A percentile compares a stretch with the other conserved stretches of the same genome.
These are phyloP conservation scores for Pseudobourletiella spinata DNA, from an alignment of 1,140 invertebrate genomes.

Conservation along the genomic window DNA sequence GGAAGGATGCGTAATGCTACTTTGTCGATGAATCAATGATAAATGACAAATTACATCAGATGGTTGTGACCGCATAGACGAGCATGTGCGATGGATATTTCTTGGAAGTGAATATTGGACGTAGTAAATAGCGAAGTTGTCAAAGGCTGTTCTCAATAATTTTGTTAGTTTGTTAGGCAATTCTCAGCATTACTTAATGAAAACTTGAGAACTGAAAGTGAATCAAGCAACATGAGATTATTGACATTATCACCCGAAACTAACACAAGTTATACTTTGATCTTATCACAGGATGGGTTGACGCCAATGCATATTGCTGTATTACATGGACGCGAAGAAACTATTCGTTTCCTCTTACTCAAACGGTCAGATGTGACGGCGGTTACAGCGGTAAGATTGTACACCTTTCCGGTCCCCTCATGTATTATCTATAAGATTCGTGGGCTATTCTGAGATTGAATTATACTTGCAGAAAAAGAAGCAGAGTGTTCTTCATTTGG, in stretches of 20 bases:
- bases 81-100: too few relatives aligned
- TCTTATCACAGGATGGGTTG: constrained; percentile 16
- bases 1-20: too few relatives aligned
- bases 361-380: constrained; percentile 85
- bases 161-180: too few relatives aligned
- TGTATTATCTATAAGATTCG: not conserved
- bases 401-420: not conserved
- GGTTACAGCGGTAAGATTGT: constrained; percentile 74
- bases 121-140: too few relatives aligned
- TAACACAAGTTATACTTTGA: not conserved
- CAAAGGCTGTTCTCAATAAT: too few relatives aligned
- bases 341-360: constrained; percentile 77
- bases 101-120: too few relatives aligned
- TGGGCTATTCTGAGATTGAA: not conserved
- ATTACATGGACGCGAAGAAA: constrained; percentile 88
- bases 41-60: too few relatives aligned
- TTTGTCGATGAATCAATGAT: too few relatives aligned
- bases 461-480: constrained; percentile 45
- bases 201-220: too few relatives aligned
- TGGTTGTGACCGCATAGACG: too few relatives aligned
- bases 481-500: constrained; percentile 83
- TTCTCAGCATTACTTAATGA: too few relatives aligned
- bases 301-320: constrained; percentile 78
- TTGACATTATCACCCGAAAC: not conserved
- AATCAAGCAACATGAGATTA: too few relatives aligned